These are phyloP conservation scores for Acestrorhynchus altus DNA, from an alignment of 2,797 vertebrate species.

Conservation along the genomic window DNA sequence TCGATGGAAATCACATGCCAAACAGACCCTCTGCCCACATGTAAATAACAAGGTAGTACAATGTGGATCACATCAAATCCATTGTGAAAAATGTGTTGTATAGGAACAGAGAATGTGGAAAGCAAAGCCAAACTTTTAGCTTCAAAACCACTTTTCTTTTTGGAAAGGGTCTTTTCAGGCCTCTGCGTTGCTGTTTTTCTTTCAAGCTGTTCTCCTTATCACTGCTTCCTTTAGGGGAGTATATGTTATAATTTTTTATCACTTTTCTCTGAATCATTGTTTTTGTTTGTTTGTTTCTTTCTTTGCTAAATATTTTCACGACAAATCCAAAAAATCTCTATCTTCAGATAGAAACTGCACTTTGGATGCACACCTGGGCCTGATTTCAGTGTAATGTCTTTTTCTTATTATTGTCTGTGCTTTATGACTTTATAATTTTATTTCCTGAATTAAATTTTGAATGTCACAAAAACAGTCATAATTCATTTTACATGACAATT, in stretches of 20 bases:
- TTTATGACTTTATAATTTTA: background rate
- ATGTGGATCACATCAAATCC: slow-evolving; percentile 19
- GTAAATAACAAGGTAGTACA: background rate
- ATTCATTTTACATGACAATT: background rate
- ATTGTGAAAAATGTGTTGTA: slow-evolving; percentile 10
- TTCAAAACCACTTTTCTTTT: slow-evolving; percentile 18
- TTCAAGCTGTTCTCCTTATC: background rate
- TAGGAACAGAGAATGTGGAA: slow-evolving; percentile 21
- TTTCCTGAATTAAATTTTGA: no score
- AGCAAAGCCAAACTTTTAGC: slow-evolving; percentile 14
- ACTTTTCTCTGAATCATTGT: background rate
- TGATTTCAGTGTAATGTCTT: background rate
- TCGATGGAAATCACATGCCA: background rate
- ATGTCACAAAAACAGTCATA: background rate
- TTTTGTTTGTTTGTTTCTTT: background rate
- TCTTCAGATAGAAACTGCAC: background rate
- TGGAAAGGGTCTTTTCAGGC: background rate
- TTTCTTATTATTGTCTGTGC: background rate
- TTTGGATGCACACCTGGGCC: background rate
- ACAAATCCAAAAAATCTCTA: background rate
- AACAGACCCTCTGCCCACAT: slow-evolving; percentile 10
- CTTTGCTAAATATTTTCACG: background rate
- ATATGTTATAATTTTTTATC: background rate
- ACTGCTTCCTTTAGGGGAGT: background rate
- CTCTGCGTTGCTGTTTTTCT: background rate